Percentiles rank a stretch among this genome's conserved stretches.
Evolutionary conservation across 2,797 vertebrate species (phyloP).

Genomic region (Microctenopoma lineatum): DNA sequence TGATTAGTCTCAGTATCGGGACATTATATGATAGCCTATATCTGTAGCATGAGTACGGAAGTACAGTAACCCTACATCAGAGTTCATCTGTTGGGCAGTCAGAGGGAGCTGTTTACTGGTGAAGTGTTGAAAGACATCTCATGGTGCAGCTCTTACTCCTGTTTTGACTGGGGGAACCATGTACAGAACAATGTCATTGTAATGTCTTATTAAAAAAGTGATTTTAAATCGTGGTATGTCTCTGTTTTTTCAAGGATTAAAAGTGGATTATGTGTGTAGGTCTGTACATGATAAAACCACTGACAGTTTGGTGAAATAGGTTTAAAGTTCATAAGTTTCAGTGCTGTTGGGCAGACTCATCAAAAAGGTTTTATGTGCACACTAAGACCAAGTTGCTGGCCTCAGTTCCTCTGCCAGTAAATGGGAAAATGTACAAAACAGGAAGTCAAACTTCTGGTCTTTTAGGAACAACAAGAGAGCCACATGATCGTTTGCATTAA

Average conservation of each 20-base stretch:
- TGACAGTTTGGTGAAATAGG: background rate
- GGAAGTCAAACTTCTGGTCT: slow-evolving; percentile 71
- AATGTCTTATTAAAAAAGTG: slow-evolving; percentile 88
- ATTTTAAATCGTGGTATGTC: slow-evolving; percentile 80
- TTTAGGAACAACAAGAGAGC: slow-evolving; percentile 59
- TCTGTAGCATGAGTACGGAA: slow-evolving; percentile 84
- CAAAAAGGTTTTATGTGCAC: slow-evolving; percentile 43
- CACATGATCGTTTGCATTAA: slow-evolving; percentile 53
- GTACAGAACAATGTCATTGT: slow-evolving; percentile 88
- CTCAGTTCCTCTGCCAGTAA: slow-evolving; percentile 47
- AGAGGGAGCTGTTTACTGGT: slow-evolving; percentile 68
- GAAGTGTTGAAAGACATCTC: slow-evolving; percentile 67
- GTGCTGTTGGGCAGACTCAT: slow-evolving; percentile 27
- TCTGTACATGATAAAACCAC: background rate
- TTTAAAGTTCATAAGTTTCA: slow-evolving; percentile 23
- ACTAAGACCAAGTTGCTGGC: slow-evolving; percentile 33
- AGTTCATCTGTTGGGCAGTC: slow-evolving; percentile 76
- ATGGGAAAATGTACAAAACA: slow-evolving; percentile 69
- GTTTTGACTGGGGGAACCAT: slow-evolving; percentile 84
- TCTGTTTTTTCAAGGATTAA: slow-evolving; percentile 53
- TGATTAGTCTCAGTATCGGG: slow-evolving; percentile 77
- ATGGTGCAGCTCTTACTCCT: slow-evolving; percentile 79
- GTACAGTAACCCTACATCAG: slow-evolving; percentile 78
- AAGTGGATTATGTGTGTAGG: background rate
- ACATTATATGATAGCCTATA: slow-evolving; percentile 83